phyloP scores from a whole-genome alignment of 2,797 vertebrate species.

The Hippoglossus hippoglossus region DNA sequence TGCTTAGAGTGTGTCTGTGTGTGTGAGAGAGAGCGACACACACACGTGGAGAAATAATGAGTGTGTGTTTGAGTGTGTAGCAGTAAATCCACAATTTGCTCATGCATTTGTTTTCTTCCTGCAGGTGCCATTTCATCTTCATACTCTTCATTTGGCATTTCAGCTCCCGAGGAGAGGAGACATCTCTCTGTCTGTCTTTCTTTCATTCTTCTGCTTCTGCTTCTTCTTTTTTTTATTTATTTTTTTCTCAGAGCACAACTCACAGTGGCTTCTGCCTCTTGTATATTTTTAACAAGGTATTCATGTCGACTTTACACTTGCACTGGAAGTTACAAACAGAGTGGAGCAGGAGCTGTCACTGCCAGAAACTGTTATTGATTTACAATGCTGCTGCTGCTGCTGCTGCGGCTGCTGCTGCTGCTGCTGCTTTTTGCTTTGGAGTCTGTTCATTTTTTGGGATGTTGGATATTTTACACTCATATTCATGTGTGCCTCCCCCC shows the following conservation, averaged over 20 bases:
- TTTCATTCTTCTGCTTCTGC: constrained; percentile 3
- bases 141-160: constrained; percentile 54
- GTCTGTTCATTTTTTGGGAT: constrained; percentile 39
- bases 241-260: constrained; percentile 42
- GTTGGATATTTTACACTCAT: constrained; percentile 71
- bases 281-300: constrained; percentile 72
- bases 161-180: constrained; percentile 43
- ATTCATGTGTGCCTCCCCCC: constrained; percentile 52
- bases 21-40: constrained; percentile 17
- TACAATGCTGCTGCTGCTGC: constrained; percentile 46
- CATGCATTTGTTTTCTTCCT: constrained; percentile 66
- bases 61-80: constrained; percentile 45
- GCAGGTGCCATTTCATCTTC: constrained; percentile 67
- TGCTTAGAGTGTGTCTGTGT: constrained; percentile 27
- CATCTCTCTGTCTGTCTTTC: background rate
- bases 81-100: constrained; percentile 77
- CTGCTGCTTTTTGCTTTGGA: constrained; percentile 21
- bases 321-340: constrained; percentile 50
- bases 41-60: constrained; percentile 44
- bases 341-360: constrained; percentile 34
- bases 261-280: constrained; percentile 42
- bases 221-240: background rate
- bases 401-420: constrained; percentile 32
- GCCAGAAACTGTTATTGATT: constrained; percentile 66
- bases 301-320: constrained; percentile 64